Evolutionary conservation across 2,888 invertebrate genomes (phyloP), one percentile per base, ranked within the genome.

Genomic region (Azorinus chamasolen): DNA sequence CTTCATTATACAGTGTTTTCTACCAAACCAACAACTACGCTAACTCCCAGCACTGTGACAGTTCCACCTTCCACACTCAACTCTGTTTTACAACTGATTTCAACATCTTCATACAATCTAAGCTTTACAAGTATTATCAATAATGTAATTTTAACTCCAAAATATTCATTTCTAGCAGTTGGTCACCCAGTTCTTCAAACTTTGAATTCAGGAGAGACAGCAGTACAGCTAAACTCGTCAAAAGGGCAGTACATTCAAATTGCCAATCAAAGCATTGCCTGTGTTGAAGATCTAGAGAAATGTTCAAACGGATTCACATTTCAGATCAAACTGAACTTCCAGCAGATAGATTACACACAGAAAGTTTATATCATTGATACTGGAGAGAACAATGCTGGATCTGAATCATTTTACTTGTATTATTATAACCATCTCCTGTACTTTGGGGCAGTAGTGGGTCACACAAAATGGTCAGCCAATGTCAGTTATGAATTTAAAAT

Each of bases 381-480:
- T n/a, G n/a, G n/a, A n/a, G n/a, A n/a, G 10, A 32, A 50, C 22
- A n/a, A 37, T 16, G 32, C 8, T 6, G 22, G 14, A 16, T 20
- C 2, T 16, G 50, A 16, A 50, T 24, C 51, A 8, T 54, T 64
- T 24, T 64, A 54, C 54, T 14, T 54, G 20, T 64, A 64, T 64
- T 45, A 54, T 20, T n/a, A 22, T 1, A 54, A 64, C 18, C 10
- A 25, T 6, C 10, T 24, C 2, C 16, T 64, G 10, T 64, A 53
- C 25, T 64, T 64, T 64, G 63, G 63, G 5, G 14, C 37, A 6
- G 14, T 14, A 2, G n/a, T 27, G 16, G 53, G 41, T 2, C n/a
- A 48, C 18, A 43, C 20, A 54, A 22, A 1, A 27, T 54, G 51
- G 54, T 25, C 45, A 18, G 20, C 53, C 0, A 43, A 25, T 32